These are phyloP conservation scores for Bradypodion pumilum DNA, from an alignment of 2,797 vertebrate genomes.

Conservation along the genomic window DNA sequence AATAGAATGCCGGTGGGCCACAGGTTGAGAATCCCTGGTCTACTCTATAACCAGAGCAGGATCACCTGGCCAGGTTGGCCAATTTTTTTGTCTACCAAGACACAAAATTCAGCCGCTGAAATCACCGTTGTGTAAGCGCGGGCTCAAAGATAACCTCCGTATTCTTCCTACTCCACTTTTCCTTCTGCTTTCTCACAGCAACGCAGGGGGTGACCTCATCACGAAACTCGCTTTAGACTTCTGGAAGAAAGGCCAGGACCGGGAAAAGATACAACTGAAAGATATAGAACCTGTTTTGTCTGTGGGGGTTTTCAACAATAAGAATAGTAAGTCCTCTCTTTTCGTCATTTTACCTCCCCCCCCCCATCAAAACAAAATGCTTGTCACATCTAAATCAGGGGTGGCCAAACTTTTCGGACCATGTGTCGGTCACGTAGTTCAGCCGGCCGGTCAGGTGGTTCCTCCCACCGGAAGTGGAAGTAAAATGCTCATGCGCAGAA, in stretches of 20 bases:
- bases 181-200: slow-evolving; percentile 73
- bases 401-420: too few relatives aligned
- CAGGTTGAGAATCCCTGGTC: too few relatives aligned
- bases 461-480: too few relatives aligned
- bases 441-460: too few relatives aligned
- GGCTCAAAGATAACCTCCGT: too few relatives aligned
- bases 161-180: not conserved
- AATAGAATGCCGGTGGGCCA: too few relatives aligned
- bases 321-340: slow-evolving; percentile 90
- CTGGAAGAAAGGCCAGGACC: slow-evolving; percentile 79
- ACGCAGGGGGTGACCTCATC: slow-evolving; percentile 89
- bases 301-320: slow-evolving; percentile 89
- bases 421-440: too few relatives aligned
- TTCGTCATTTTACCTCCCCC: not conserved
- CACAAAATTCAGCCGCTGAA: too few relatives aligned
- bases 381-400: not conserved
- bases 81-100: too few relatives aligned
- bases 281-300: slow-evolving; percentile 84
- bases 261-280: slow-evolving; percentile 86
- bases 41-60: too few relatives aligned
- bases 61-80: too few relatives aligned
- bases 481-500: too few relatives aligned
- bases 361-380: not conserved
- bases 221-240: slow-evolving; percentile 83
- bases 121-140: rapidly evolving